A percentile compares a stretch with the other conserved stretches of the same genome.
phyloP scores from a whole-genome alignment of 2,888 invertebrate genomes.

The Troilus luridus region DNA sequence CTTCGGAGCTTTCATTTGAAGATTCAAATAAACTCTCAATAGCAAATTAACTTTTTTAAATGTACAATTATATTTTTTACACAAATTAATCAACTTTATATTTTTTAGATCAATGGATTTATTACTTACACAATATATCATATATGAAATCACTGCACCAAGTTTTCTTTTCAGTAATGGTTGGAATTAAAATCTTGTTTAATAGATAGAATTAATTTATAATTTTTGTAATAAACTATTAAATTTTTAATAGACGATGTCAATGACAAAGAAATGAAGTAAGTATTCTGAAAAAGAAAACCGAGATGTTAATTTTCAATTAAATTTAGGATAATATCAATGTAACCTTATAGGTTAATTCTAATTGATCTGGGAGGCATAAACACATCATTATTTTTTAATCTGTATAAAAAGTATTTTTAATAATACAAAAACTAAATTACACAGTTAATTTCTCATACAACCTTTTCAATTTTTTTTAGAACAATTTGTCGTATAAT shows the following conservation, averaged over 20 bases:
- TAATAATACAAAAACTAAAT: constrained; percentile 47
- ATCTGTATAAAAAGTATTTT: constrained; percentile 29
- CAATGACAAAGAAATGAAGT: neutral
- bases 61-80: neutral
- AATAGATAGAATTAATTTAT: neutral
- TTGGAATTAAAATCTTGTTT: neutral
- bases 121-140: no score
- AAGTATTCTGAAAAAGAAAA: neutral
- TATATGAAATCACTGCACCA: neutral
- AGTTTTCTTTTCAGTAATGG: neutral
- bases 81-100: neutral
- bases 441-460: neutral
- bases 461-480: constrained; percentile 8
- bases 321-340: neutral
- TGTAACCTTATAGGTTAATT: neutral
- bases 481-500: constrained; percentile 5
- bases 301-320: neutral
- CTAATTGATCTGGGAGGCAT: neutral
- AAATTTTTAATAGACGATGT: neutral
- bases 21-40: no score
- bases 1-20: neutral
- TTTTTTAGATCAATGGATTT: neutral
- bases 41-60: no score
- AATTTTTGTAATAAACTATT: neutral
- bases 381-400: neutral